Evolutionary conservation across 2,797 vertebrate species (phyloP).

Genomic region (Eurystomus glaucurus): DNA sequence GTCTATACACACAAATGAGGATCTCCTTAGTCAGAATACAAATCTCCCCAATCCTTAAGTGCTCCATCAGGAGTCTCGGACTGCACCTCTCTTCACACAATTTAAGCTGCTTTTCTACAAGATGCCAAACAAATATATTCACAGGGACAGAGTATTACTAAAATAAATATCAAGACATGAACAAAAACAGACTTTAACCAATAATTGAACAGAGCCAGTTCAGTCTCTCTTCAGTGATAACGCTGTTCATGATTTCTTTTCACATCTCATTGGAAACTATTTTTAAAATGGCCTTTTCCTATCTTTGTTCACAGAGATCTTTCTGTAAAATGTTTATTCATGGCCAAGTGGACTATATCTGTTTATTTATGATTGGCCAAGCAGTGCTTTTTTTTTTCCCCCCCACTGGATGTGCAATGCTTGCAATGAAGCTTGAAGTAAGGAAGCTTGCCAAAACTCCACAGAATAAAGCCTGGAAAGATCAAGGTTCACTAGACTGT

Average conservation of each 20-base stretch:
- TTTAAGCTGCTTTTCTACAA: background rate
- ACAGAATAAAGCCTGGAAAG: background rate
- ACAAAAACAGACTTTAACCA: background rate
- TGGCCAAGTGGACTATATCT: background rate
- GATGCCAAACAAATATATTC: background rate
- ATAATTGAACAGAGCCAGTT: background rate
- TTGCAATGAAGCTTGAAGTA: background rate
- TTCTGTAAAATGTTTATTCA: constrained; percentile 1
- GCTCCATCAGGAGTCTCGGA: background rate
- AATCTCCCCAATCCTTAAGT: background rate
- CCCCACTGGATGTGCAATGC: background rate
- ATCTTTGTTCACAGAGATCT: background rate
- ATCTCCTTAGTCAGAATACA: background rate
- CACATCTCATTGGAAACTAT: background rate
- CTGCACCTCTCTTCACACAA: background rate
- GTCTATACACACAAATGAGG: background rate
- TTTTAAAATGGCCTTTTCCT: background rate
- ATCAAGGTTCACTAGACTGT: background rate
- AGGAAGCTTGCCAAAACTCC: background rate
- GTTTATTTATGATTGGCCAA: background rate
- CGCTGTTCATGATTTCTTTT: background rate
- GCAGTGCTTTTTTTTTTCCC: background rate
- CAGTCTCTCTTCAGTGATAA: background rate
- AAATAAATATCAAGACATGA: constrained; percentile 35
- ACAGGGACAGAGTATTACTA: background rate